These are phyloP conservation scores for Syngnathus floridae DNA, from an alignment of 2,113 vertebrate genomes.

Conservation along the genomic window DNA sequence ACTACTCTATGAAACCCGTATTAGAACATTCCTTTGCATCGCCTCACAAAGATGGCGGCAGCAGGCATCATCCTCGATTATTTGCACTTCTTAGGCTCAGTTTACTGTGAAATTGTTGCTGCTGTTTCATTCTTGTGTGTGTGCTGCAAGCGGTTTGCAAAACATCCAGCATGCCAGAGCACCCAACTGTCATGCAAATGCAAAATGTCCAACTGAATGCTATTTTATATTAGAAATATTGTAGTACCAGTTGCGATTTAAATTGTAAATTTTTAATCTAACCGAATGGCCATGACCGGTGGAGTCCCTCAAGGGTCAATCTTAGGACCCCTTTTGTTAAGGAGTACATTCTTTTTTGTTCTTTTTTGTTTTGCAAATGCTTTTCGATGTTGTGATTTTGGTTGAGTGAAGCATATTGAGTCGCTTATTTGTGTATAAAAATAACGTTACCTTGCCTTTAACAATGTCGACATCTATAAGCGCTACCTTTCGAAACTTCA, in stretches of 20 bases:
- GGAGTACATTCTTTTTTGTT: too few relatives aligned
- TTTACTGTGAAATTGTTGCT: constrained; percentile 1
- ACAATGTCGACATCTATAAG: background rate
- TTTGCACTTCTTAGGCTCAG: constrained; percentile 6
- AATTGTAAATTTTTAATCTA: too few relatives aligned
- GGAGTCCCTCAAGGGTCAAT: too few relatives aligned
- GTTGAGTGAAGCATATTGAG: too few relatives aligned
- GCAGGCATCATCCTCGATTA: constrained; percentile 24
- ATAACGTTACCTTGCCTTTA: background rate
- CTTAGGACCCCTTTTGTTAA: too few relatives aligned
- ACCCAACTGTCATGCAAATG: constrained; percentile 21
- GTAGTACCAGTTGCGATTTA: too few relatives aligned
- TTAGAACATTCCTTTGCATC: constrained; percentile 57
- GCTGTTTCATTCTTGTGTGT: background rate
- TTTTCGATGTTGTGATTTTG: too few relatives aligned
- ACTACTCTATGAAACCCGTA: constrained; percentile 62
- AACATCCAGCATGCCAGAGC: constrained; percentile 1
- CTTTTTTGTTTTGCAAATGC: too few relatives aligned
- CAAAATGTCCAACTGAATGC: constrained; percentile 12
- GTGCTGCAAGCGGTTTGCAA: constrained; percentile 15
- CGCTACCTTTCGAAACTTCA: too few relatives aligned
- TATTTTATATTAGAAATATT: background rate
- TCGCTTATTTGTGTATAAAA: too few relatives aligned
- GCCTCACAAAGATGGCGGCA: constrained; percentile 38
- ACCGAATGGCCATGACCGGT: too few relatives aligned